These are phyloP conservation scores for Phania funesta DNA, from an alignment of 2,888 invertebrate species.

Conservation along the genomic window DNA sequence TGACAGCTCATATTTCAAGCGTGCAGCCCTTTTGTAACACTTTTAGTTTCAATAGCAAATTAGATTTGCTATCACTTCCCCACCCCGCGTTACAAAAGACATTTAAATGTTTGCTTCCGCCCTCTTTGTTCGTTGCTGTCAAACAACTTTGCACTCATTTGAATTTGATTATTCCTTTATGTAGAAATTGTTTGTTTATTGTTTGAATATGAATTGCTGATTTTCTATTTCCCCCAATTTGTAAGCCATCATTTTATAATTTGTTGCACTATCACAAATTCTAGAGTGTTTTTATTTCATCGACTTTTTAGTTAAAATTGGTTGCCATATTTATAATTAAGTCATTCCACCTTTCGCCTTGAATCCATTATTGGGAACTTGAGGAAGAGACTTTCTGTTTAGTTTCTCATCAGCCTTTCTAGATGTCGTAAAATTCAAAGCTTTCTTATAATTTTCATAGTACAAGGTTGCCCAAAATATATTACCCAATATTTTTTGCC, in stretches of 20 bases:
- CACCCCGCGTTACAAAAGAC: background rate
- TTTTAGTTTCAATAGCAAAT: conserved; percentile 52
- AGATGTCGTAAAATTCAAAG: too few relatives aligned
- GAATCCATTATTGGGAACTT: too few relatives aligned
- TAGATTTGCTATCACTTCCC: background rate
- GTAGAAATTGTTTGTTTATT: conserved; percentile 33
- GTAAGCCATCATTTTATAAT: conserved; percentile 58
- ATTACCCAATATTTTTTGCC: too few relatives aligned
- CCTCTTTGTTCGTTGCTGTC: background rate
- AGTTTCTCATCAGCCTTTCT: too few relatives aligned
- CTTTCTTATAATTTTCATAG: too few relatives aligned
- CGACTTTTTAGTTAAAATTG: background rate
- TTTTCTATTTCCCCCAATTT: conserved; percentile 50
- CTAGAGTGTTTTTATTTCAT: background rate
- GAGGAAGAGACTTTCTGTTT: too few relatives aligned
- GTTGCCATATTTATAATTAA: too few relatives aligned
- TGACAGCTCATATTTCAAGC: conserved; percentile 66
- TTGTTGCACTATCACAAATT: background rate
- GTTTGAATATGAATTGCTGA: conserved; percentile 44
- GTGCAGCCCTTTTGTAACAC: conserved; percentile 64
- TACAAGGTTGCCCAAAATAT: too few relatives aligned
- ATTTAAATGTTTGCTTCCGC: background rate
- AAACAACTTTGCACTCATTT: conserved; percentile 1
- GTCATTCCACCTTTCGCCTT: too few relatives aligned
- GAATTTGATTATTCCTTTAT: conserved; percentile 13